These are phyloP conservation scores for Peromyscus nudipes DNA, from an alignment of 2,797 vertebrate genomes.

Conservation along the genomic window DNA sequence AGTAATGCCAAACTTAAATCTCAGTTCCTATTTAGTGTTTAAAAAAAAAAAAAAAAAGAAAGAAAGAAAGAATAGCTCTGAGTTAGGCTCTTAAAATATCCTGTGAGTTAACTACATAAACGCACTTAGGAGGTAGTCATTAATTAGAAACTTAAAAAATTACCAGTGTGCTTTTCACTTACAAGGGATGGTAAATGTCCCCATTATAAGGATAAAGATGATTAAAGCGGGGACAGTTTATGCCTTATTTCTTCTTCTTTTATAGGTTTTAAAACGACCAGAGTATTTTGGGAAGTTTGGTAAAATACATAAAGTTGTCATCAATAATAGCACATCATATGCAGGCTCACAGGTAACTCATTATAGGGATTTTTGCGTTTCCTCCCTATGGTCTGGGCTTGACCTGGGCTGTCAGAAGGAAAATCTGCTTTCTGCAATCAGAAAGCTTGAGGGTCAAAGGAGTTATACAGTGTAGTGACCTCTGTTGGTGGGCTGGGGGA, in stretches of 20 bases:
- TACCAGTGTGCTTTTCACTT: slow-evolving; percentile 66
- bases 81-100: slow-evolving; percentile 41
- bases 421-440: slow-evolving; percentile 54
- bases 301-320: slow-evolving; percentile 99
- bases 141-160: slow-evolving; percentile 56
- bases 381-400: slow-evolving; percentile 24
- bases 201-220: slow-evolving; percentile 65
- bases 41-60: not conserved
- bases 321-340: slow-evolving; percentile 99
- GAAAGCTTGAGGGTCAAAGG: slow-evolving; percentile 50
- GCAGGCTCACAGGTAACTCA: slow-evolving; percentile 98
- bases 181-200: slow-evolving; percentile 62
- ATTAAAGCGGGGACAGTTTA: slow-evolving; percentile 72
- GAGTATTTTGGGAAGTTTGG: slow-evolving; percentile 99
- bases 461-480: slow-evolving; percentile 55
- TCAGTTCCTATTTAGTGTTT: slow-evolving; percentile 41
- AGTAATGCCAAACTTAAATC: slow-evolving; percentile 5
- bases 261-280: slow-evolving; percentile 98
- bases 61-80: slow-evolving; percentile 28
- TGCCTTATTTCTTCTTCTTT: slow-evolving; percentile 82
- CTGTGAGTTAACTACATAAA: not conserved
- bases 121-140: slow-evolving; percentile 45
- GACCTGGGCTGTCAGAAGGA: slow-evolving; percentile 63
- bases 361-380: slow-evolving; percentile 59
- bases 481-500: slow-evolving; percentile 51